Conservation (phyloP, 2,797 vertebrate genomes). For the Enteromius paludinosus region DNA sequence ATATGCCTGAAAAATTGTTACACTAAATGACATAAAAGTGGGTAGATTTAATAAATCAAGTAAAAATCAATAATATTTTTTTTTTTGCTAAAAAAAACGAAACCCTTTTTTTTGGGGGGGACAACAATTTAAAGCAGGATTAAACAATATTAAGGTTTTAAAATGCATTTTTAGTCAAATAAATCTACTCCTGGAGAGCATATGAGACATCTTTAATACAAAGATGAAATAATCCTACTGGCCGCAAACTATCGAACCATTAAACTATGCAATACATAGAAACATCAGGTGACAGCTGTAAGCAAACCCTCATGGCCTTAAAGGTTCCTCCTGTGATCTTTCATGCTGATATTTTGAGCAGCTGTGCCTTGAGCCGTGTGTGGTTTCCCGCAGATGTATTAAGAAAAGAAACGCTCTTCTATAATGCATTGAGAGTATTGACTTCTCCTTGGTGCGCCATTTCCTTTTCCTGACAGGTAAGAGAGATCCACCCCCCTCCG, state of each 20-base stretch:
- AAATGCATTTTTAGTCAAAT: neutral
- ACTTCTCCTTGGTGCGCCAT: constrained; percentile 47
- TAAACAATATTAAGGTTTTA: neutral
- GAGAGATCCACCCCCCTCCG: constrained; percentile 40
- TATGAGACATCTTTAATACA: neutral
- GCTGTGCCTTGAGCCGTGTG: neutral
- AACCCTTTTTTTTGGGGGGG: too few species aligned
- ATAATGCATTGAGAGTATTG: constrained; percentile 42
- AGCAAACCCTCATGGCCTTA: neutral
- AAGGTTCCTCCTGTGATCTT: neutral
- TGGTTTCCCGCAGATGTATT: constrained; percentile 37
- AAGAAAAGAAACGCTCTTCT: constrained; percentile 40
- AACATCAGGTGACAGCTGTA: neutral
- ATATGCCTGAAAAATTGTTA: too few species aligned
- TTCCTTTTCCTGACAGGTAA: constrained; percentile 51
- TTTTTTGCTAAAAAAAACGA: too few species aligned
- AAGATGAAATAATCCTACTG: neutral
- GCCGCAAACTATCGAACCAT: neutral
- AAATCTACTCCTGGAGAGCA: neutral
- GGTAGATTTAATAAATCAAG: too few species aligned
- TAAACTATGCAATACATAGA: neutral
- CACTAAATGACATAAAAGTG: too few species aligned
- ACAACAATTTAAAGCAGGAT: too few species aligned
- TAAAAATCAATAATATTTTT: too few species aligned
- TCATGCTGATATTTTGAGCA: constrained; percentile 28